Evolutionary conservation across 2,113 vertebrate species (phyloP).

Genomic region (Melospiza georgiana): DNA sequence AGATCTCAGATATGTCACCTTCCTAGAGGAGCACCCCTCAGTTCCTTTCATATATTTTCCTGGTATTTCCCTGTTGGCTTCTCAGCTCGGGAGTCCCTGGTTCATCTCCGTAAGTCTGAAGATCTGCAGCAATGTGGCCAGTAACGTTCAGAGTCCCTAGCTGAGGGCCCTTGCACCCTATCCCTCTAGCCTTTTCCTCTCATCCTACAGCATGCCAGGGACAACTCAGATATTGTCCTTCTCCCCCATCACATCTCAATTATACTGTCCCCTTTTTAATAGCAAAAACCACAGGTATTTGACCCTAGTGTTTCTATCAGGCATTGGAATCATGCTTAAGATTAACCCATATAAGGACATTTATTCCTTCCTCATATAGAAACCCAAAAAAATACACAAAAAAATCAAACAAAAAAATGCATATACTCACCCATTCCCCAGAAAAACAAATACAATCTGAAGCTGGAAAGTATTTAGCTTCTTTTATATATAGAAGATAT

Average conservation of each 20-base stretch:
- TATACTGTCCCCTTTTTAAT: neutral
- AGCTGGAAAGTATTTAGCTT: conserved; percentile 5
- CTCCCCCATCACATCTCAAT: neutral
- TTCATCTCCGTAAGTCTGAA: neutral
- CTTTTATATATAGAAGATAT: conserved; percentile 18
- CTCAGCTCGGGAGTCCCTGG: neutral
- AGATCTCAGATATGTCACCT: neutral
- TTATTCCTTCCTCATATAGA: neutral
- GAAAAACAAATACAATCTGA: neutral
- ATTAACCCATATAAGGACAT: neutral
- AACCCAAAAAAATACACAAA: neutral
- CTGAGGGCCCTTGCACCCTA: neutral
- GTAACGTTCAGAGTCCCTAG: neutral
- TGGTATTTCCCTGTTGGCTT: neutral
- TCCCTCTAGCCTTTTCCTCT: neutral
- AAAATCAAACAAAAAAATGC: neutral
- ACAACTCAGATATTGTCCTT: neutral
- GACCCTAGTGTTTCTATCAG: neutral
- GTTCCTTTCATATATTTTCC: neutral
- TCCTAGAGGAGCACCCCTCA: neutral
- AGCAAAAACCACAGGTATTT: neutral
- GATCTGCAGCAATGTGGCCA: neutral
- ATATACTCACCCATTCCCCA: rapidly evolving
- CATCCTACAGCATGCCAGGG: neutral
- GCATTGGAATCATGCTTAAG: neutral